phyloP scores from a whole-genome alignment of 1,140 invertebrate species.

The Plutomurus gul region DNA sequence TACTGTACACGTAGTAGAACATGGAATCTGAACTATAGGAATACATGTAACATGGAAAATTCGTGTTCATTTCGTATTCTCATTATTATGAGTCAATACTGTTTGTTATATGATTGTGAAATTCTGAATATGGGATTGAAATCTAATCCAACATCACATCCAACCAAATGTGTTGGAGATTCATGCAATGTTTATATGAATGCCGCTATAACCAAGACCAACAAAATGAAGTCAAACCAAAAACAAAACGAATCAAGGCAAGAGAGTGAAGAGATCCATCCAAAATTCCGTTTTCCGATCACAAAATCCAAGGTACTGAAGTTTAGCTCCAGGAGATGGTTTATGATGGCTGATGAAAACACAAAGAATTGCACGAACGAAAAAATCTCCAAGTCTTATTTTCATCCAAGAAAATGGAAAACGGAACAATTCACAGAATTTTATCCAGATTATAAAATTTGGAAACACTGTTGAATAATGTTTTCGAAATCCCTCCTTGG shows the following conservation, averaged over 20 bases:
- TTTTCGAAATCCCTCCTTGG: not conserved
- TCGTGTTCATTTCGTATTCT: too few species aligned
- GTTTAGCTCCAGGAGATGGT: not conserved
- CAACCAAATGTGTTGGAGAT: too few species aligned
- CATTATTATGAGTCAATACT: too few species aligned
- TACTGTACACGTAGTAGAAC: too few species aligned
- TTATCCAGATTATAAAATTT: not conserved
- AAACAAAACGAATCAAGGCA: not conserved
- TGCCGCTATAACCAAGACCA: not conserved
- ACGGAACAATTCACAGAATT: not conserved
- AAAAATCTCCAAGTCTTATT: not conserved
- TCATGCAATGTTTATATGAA: not conserved
- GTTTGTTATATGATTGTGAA: too few species aligned
- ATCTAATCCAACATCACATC: too few species aligned
- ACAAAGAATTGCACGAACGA: not conserved
- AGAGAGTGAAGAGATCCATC: not conserved
- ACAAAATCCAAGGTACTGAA: not conserved
- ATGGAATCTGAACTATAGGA: too few species aligned
- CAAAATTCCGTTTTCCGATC: not conserved
- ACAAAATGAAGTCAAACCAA: slow-evolving; percentile 6
- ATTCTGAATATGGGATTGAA: too few species aligned
- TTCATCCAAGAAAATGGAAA: not conserved
- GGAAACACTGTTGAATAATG: not conserved
- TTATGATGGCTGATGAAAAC: too few species aligned
- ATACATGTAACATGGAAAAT: too few species aligned